Percentiles rank a stretch among this genome's conserved stretches.
These are phyloP conservation scores for Montipora sp. DNA, from an alignment of 64 coral and sea anemone species.

Conservation along the genomic window DNA sequence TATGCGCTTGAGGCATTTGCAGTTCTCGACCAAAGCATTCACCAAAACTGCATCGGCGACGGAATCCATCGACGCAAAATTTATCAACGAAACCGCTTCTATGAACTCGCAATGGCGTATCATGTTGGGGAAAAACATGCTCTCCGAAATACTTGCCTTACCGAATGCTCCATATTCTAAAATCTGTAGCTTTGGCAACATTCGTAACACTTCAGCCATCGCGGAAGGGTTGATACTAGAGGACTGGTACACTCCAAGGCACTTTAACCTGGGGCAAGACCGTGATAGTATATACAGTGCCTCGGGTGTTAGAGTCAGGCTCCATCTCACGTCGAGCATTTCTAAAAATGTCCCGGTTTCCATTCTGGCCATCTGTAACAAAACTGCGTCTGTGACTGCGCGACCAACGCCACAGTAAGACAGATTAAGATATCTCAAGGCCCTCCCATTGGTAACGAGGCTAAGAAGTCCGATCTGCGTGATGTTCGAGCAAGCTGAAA, in stretches of 20 bases:
- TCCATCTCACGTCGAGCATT: constrained; percentile 99
- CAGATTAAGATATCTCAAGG: constrained; percentile 88
- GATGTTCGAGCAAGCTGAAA: constrained; percentile 94
- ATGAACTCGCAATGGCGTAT: constrained; percentile 82
- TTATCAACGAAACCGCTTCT: constrained; percentile 85
- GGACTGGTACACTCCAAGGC: constrained; percentile 96
- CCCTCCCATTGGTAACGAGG: constrained; percentile 76
- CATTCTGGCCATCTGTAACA: constrained; percentile 82
- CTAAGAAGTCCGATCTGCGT: constrained; percentile 86
- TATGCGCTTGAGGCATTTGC: constrained; percentile 67
- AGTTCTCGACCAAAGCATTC: constrained; percentile 74
- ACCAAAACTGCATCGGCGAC: constrained; percentile 83
- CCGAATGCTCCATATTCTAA: constrained; percentile 98
- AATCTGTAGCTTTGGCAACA: constrained; percentile 83
- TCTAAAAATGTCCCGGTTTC: constrained; percentile 83
- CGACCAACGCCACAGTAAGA: constrained; percentile 98
- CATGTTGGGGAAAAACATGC: constrained; percentile 95
- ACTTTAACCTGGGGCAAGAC: constrained; percentile 78
- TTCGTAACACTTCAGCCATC: constrained; percentile 89
- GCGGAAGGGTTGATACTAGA: constrained; percentile 90
- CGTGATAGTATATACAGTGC: constrained; percentile 79
- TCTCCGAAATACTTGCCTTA: constrained; percentile 96
- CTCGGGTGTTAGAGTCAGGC: constrained; percentile 91
- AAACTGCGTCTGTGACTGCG: constrained; percentile 93
- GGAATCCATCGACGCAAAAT: constrained; percentile 88